These are phyloP conservation scores for Ferdinandea cuprea DNA, from an alignment of 2,888 invertebrate species.

Conservation along the genomic window DNA sequence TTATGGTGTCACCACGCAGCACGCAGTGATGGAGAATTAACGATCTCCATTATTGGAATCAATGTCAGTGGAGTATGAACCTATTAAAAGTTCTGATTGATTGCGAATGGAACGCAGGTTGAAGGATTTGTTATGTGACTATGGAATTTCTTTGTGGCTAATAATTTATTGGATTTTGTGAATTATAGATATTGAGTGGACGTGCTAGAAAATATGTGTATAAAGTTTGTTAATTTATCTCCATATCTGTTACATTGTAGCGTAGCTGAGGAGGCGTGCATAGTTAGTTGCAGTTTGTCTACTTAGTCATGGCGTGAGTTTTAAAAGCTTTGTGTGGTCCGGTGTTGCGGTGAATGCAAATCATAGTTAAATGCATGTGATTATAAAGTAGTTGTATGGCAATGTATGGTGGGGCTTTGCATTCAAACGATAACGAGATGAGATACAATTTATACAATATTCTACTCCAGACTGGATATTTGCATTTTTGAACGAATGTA, in stretches of 20 bases:
- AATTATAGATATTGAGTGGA: constrained; percentile 1
- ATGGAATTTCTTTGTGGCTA: constrained; percentile 1
- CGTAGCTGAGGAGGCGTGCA: not conserved
- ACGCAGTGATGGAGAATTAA: constrained; percentile 44
- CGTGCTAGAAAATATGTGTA: constrained; percentile 19
- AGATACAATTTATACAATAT: too few species aligned
- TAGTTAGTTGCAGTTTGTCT: too few species aligned
- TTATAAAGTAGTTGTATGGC: too few species aligned
- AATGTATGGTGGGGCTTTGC: too few species aligned
- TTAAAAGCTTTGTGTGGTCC: constrained; percentile 10
- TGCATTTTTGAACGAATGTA: too few species aligned
- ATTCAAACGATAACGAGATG: too few species aligned
- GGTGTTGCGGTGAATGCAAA: too few species aligned
- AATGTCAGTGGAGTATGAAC: constrained; percentile 48
- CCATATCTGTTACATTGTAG: constrained; percentile 21
- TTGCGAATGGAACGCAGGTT: constrained; percentile 32
- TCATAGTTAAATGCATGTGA: too few species aligned
- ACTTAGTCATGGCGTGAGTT: not conserved
- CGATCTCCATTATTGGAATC: constrained; percentile 52
- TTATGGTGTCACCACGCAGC: constrained; percentile 48
- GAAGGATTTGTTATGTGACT: constrained; percentile 18
- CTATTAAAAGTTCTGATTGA: constrained; percentile 44
- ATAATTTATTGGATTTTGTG: constrained; percentile 30
- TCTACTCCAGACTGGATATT: too few species aligned
- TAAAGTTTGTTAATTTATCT: constrained; percentile 17